phyloP scores from a whole-genome alignment of 2,888 invertebrate genomes.

The Bruchidius siliquastri region DNA sequence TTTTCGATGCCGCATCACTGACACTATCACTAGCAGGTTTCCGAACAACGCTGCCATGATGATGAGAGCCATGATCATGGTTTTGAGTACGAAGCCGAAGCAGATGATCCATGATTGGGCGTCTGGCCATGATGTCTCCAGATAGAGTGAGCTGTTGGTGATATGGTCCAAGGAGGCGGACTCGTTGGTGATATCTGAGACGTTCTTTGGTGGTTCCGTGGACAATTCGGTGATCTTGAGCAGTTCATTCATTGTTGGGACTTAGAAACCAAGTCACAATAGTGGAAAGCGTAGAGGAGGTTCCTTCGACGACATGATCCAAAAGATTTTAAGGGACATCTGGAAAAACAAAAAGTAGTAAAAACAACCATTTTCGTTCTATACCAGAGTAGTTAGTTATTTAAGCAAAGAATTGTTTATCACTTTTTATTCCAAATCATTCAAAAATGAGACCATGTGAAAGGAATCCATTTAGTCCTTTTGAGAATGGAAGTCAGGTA shows the following conservation, averaged over 20 bases:
- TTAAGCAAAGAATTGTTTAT: too few species aligned
- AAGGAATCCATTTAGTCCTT: too few species aligned
- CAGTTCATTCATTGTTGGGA: constrained; percentile 30
- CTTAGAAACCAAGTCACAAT: not conserved
- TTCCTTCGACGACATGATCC: not conserved
- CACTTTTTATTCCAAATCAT: too few species aligned
- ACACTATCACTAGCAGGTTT: constrained; percentile 83
- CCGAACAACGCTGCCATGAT: constrained; percentile 86
- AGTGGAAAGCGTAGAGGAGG: not conserved
- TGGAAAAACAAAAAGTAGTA: not conserved
- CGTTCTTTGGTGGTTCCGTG: constrained; percentile 23
- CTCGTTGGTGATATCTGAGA: constrained; percentile 22
- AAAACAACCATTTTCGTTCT: too few species aligned
- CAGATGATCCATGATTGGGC: constrained; percentile 50
- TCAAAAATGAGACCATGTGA: too few species aligned
- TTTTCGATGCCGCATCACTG: constrained; percentile 73
- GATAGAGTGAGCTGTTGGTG: constrained; percentile 24
- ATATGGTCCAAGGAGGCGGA: constrained; percentile 23
- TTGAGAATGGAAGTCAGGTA: too few species aligned
- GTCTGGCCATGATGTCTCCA: constrained; percentile 27
- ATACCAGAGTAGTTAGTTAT: too few species aligned
- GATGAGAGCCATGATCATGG: constrained; percentile 80
- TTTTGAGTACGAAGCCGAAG: constrained; percentile 62
- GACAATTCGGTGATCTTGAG: constrained; percentile 27
- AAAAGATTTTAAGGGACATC: not conserved